These are phyloP conservation scores for Drosophila hydei DNA, from an alignment of 1,140 invertebrate species.

Conservation along the genomic window DNA sequence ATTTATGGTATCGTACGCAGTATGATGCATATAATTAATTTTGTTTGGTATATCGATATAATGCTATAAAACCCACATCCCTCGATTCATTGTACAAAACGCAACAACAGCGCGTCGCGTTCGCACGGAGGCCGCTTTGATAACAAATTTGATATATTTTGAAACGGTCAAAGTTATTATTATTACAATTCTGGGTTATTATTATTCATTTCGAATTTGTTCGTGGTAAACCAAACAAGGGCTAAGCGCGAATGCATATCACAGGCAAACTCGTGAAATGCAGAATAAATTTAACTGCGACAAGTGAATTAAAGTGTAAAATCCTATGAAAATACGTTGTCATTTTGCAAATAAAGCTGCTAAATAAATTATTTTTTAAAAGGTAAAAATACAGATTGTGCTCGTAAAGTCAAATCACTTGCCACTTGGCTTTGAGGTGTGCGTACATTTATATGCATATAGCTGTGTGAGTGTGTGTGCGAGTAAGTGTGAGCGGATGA, in stretches of 20 bases:
- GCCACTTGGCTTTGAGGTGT: conserved; percentile 19
- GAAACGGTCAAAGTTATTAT: conserved; percentile 28
- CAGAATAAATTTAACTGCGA: conserved; percentile 30
- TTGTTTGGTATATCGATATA: conserved; percentile 1
- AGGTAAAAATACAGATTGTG: conserved; percentile 37
- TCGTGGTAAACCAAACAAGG: neutral
- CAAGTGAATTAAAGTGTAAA: conserved; percentile 45
- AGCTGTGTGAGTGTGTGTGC: conserved; percentile 6
- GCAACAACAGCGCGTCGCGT: conserved; percentile 46
- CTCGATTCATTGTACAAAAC: conserved; percentile 39
- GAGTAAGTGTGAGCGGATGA: neutral
- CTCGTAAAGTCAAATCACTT: conserved; percentile 17
- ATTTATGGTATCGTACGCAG: neutral
- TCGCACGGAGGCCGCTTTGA: conserved; percentile 40
- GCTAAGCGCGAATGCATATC: conserved; percentile 17
- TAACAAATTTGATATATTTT: conserved; percentile 31
- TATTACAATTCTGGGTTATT: conserved; percentile 21
- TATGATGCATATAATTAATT: neutral
- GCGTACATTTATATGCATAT: conserved; percentile 4
- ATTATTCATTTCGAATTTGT: conserved; percentile 18
- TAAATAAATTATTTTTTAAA: conserved; percentile 33
- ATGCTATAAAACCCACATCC: conserved; percentile 9
- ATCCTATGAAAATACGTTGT: conserved; percentile 31
- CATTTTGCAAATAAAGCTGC: conserved; percentile 30
- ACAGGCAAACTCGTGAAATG: conserved; percentile 25